Evolutionary conservation across 2,888 invertebrate genomes (phyloP), one percentile per base, ranked within the genome.

Genomic region (Conus canariensis): DNA sequence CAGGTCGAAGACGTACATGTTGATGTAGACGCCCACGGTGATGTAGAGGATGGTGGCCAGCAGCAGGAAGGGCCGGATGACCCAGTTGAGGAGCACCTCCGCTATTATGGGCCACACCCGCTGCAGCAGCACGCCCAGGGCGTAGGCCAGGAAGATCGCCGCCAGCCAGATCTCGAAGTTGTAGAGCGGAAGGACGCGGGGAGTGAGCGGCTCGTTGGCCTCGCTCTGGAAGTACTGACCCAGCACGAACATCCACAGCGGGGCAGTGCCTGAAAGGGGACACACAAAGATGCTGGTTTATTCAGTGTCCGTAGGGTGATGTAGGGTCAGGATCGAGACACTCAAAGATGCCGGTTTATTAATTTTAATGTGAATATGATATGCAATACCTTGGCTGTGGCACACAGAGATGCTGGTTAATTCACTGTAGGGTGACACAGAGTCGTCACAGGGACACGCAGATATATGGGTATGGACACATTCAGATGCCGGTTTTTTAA

Each of bases 21-120:
- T 96, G 92, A 96, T 96, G 93, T 96, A 96, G 74, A 96, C 94
- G 89, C 96, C 96, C 22, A 96, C 93, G 25, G 96, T 96, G 90
- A 95, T 94, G 92, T 95, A 95, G 77, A 96, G 93, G 86, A 96
- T 95, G 90, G 95, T 93, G 88, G 95, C 94, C 74, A 96, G 94
- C 82, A 96, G 94, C 85, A 96, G 93, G 89, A 96, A 93, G 56
- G 96, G 96, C 91, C 96, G 95, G 88, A 95, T 95, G 88, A 96
- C 91, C 96, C 96, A 96, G 90, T 93, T 95, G 30, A 96, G 93
- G 87, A 95, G 91, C 60, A 94, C 95, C 85, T 95, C 95, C 8
- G 96, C 95, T 22, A 95, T 93, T 10, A 88, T 88, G 25, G 95
- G 95, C 90, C 94, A 93, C 91, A 94, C 94, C 45, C 94, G 91